These are phyloP conservation scores for Alethe castanea DNA, from an alignment of 2,113 vertebrate genomes.

Conservation along the genomic window DNA sequence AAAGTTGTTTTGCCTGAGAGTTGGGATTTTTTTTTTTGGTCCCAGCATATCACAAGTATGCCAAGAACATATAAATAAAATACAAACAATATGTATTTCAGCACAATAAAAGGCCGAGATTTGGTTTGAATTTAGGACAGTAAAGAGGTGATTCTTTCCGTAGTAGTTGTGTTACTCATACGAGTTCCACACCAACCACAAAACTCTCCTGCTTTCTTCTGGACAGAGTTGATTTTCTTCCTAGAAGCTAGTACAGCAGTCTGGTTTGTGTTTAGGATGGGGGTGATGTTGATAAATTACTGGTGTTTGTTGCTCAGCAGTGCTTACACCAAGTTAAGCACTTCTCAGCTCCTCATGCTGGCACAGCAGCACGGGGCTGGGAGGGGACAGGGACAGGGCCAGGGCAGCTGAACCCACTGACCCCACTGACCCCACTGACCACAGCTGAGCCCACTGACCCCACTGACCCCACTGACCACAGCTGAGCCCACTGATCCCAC, in stretches of 20 bases:
- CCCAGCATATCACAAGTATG: not conserved
- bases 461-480: too few species aligned
- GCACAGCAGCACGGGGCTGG: rapidly evolving
- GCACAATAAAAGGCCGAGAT: not conserved
- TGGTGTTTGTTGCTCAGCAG: not conserved
- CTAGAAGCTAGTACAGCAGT: not conserved
- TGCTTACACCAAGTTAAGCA: not conserved
- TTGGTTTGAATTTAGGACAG: not conserved
- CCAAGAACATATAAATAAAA: not conserved
- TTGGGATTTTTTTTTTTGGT: not conserved
- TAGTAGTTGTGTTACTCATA: not conserved
- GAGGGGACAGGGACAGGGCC: not conserved
- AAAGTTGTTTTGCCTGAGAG: not conserved
- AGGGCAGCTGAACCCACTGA: not conserved
- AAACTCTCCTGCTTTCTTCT: not conserved
- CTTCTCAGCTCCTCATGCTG: rapidly evolving
- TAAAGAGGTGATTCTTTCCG: not conserved
- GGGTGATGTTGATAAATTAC: not conserved
- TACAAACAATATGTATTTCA: not conserved
- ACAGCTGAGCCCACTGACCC: not conserved
- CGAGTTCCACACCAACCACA: not conserved
- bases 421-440: not conserved
- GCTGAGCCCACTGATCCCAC: not conserved
- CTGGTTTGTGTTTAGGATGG: not conserved
- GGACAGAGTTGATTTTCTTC: not conserved